These are phyloP conservation scores for Corythornis cristatus DNA, from an alignment of 2,113 vertebrate species.

Conservation along the genomic window DNA sequence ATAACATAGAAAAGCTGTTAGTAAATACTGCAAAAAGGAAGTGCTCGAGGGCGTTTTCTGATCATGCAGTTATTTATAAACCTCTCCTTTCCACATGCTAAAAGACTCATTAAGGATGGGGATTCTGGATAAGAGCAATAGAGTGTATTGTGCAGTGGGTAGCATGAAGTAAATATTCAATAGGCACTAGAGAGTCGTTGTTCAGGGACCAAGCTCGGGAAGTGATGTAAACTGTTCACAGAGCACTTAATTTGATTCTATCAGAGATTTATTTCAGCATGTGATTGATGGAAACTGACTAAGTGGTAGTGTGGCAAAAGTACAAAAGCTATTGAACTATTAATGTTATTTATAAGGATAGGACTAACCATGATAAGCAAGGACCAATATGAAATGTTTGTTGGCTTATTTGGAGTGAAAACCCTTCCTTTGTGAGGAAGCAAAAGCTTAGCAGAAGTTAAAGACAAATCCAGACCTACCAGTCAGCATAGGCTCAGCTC, in stretches of 20 bases:
- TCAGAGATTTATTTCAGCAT: constrained; percentile 60
- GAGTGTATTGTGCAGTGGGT: neutral
- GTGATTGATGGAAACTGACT: constrained; percentile 66
- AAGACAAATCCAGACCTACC: neutral
- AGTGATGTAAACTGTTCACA: constrained; percentile 55
- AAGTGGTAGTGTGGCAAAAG: constrained; percentile 67
- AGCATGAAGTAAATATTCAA: constrained; percentile 55
- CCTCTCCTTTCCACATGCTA: constrained; percentile 5
- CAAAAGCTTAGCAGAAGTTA: neutral
- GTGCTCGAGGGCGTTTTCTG: constrained; percentile 27
- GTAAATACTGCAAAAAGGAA: constrained; percentile 62
- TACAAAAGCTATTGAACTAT: constrained; percentile 68
- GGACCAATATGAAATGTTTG: constrained; percentile 15
- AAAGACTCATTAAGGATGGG: constrained; percentile 44
- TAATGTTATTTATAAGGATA: constrained; percentile 69
- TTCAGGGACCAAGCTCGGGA: constrained; percentile 3
- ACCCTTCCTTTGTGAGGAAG: neutral
- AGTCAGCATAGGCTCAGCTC: neutral
- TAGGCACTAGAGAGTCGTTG: constrained; percentile 43
- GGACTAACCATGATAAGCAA: constrained; percentile 30
- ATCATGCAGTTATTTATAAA: constrained; percentile 64
- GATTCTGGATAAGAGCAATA: constrained; percentile 30
- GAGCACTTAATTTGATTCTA: constrained; percentile 65
- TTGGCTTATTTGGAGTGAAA: constrained; percentile 27
- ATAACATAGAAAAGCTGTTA: constrained; percentile 68